Evolutionary conservation across 2,113 vertebrate genomes (phyloP).

Genomic region (Melanocharis versteri): DNA sequence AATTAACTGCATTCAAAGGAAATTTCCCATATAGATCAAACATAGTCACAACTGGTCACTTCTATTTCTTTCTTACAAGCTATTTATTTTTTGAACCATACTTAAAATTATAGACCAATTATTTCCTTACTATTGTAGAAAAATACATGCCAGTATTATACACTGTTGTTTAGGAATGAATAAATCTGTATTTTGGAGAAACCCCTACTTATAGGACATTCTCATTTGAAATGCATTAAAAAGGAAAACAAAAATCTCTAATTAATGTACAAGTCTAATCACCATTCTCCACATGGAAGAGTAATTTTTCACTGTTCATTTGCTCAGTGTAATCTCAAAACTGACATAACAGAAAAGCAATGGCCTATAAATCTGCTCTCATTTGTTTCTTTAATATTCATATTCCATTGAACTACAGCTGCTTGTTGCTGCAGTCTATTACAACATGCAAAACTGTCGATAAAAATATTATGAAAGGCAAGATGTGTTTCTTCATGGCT

Average conservation of each 20-base stretch:
- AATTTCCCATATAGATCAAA: background rate
- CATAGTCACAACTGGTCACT: background rate
- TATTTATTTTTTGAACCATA: slow-evolving; percentile 3
- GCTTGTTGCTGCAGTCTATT: slow-evolving; percentile 77
- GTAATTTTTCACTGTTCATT: slow-evolving; percentile 87
- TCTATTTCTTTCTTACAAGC: background rate
- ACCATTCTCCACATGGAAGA: slow-evolving; percentile 83
- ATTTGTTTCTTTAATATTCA: slow-evolving; percentile 84
- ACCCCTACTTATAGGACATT: slow-evolving; percentile 67
- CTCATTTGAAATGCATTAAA: slow-evolving; percentile 82
- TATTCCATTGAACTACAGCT: slow-evolving; percentile 80
- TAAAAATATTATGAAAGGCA: slow-evolving; percentile 82
- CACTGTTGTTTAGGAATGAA: slow-evolving; percentile 60
- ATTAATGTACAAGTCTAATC: slow-evolving; percentile 91
- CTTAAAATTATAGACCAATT: background rate
- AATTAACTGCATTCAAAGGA: background rate
- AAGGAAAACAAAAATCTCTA: slow-evolving; percentile 82
- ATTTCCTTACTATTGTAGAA: slow-evolving; percentile 8
- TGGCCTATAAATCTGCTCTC: slow-evolving; percentile 81
- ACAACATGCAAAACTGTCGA: slow-evolving; percentile 77
- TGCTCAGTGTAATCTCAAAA: slow-evolving; percentile 82
- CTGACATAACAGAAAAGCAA: slow-evolving; percentile 81
- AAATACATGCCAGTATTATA: slow-evolving; percentile 42
- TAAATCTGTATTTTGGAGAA: slow-evolving; percentile 72
- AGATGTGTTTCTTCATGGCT: slow-evolving; percentile 74